phyloP scores from a whole-genome alignment of 2,797 vertebrate species.

The Parauchenoglanis ngamensis region DNA sequence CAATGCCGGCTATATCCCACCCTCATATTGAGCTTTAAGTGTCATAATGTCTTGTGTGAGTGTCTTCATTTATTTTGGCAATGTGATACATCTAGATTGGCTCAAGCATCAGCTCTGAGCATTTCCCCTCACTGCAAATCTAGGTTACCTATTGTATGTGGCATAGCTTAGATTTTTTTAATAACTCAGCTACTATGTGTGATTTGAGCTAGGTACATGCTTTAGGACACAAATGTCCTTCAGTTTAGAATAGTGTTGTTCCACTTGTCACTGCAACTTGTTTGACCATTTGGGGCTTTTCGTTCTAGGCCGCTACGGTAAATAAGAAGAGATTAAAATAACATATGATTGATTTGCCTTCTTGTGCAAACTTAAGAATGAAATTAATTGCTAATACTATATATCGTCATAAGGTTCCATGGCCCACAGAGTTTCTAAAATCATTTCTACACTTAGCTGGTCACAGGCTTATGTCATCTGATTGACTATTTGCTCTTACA shows the following conservation, averaged over 20 bases:
- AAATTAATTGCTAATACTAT: neutral
- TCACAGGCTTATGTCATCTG: neutral
- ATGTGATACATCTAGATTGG: neutral
- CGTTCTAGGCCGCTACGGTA: neutral
- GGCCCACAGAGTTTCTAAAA: neutral
- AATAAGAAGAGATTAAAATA: neutral
- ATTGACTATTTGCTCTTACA: neutral
- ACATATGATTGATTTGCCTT: neutral
- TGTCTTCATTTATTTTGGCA: neutral
- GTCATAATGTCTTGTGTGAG: slow-evolving; percentile 7
- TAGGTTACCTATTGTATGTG: neutral
- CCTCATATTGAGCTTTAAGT: slow-evolving; percentile 7
- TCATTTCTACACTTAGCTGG: neutral
- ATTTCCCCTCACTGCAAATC: neutral
- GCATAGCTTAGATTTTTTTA: neutral
- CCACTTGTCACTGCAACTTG: slow-evolving; percentile 8
- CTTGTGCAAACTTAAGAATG: neutral
- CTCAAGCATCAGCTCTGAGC: neutral
- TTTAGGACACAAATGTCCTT: slow-evolving; percentile 11
- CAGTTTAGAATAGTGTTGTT: slow-evolving; percentile 41
- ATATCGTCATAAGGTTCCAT: neutral
- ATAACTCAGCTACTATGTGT: neutral
- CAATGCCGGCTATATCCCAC: neutral
- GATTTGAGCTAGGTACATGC: slow-evolving; percentile 25
- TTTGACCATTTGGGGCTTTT: slow-evolving; percentile 5